Evolutionary conservation across 2,797 vertebrate genomes (phyloP).

Genomic region (Enteromius treurensis): DNA sequence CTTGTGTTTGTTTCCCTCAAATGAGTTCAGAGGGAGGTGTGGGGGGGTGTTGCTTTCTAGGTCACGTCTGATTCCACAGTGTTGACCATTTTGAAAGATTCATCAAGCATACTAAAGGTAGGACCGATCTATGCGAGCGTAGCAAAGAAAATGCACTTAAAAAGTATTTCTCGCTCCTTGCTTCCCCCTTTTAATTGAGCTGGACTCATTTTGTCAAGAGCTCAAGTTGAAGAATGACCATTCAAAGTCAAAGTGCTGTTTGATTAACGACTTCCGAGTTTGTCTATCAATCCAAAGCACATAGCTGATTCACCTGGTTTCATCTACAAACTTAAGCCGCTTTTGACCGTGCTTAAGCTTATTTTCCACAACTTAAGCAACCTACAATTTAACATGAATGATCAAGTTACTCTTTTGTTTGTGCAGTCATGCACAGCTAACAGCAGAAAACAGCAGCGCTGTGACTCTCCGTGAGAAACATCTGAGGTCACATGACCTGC

Average conservation of each 20-base stretch:
- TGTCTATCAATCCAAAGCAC: conserved; percentile 36
- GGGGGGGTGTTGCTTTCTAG: conserved; percentile 58
- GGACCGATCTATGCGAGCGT: conserved; percentile 41
- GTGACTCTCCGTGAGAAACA: conserved; percentile 22
- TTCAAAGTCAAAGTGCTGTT: conserved; percentile 59
- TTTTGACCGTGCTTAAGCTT: background rate
- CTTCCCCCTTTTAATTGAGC: conserved; percentile 66
- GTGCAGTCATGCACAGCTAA: conserved; percentile 65
- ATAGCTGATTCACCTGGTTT: background rate
- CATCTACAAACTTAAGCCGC: conserved; percentile 59
- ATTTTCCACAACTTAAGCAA: conserved; percentile 56
- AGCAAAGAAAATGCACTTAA: conserved; percentile 43
- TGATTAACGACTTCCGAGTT: conserved; percentile 63
- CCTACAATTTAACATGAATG: conserved; percentile 73
- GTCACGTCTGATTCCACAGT: conserved; percentile 57
- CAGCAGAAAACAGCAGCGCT: conserved; percentile 54
- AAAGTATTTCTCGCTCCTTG: conserved; percentile 54
- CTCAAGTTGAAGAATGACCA: conserved; percentile 74
- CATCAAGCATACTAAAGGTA: conserved; percentile 53
- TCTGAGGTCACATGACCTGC: conserved; percentile 36
- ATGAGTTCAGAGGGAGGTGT: conserved; percentile 18
- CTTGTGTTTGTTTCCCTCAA: conserved; percentile 41
- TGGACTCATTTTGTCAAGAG: conserved; percentile 75
- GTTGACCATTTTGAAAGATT: conserved; percentile 55
- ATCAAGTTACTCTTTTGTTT: conserved; percentile 70